A percentile compares a stretch with the other conserved stretches of the same genome.
phyloP scores from a whole-genome alignment of 2,888 invertebrate species.

The Coenonympha arcania region DNA sequence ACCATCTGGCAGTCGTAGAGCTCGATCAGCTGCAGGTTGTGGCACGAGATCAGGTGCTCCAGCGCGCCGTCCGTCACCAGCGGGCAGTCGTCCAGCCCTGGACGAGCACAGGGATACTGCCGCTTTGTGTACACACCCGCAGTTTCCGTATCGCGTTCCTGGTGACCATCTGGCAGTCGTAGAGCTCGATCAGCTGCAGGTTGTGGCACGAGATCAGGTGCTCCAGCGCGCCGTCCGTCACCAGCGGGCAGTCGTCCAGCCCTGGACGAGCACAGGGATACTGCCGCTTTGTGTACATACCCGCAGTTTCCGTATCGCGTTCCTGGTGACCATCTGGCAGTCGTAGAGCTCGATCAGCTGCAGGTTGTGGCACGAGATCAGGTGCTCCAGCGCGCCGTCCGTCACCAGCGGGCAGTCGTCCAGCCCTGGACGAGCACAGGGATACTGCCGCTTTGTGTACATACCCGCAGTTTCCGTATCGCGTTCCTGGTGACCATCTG shows the following conservation, averaged over 20 bases:
- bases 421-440: too few species aligned
- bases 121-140: conserved; percentile 81
- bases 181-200: conserved; percentile 96
- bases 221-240: conserved; percentile 96
- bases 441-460: too few species aligned
- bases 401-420: conserved; percentile 99
- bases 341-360: conserved; percentile 98
- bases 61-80: conserved; percentile 96
- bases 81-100: conserved; percentile 99
- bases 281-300: conserved; percentile 78
- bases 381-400: conserved; percentile 95
- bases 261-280: too few species aligned
- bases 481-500: conserved; percentile 98
- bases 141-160: conserved; percentile 96
- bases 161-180: conserved; percentile 99
- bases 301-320: conserved; percentile 95
- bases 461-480: conserved; percentile 94
- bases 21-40: conserved; percentile 96
- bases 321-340: conserved; percentile 98
- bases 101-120: too few species aligned
- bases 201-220: conserved; percentile 95
- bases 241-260: conserved; percentile 98
- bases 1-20: conserved; percentile 99
- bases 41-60: conserved; percentile 94
- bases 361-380: conserved; percentile 94